Evolutionary conservation across 2,888 invertebrate genomes (phyloP).

Genomic region (Physocephala rufipes): DNA sequence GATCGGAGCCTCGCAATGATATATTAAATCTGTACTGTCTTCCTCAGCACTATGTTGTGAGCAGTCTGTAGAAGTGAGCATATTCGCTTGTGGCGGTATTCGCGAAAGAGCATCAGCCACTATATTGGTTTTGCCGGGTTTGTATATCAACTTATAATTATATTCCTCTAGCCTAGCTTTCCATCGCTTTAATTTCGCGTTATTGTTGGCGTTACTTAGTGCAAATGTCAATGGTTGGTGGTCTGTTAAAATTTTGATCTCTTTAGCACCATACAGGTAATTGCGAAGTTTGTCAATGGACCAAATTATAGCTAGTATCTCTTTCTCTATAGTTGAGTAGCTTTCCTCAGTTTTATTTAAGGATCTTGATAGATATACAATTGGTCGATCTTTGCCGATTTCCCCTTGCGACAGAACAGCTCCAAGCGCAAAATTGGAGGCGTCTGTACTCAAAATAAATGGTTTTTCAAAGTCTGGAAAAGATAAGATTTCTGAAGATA

Average conservation of each 20-base stretch:
- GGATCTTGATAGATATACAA: constrained; percentile 29
- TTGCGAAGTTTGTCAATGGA: constrained; percentile 29
- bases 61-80: background rate
- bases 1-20: constrained; percentile 12
- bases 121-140: background rate
- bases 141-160: background rate
- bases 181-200: too few species aligned
- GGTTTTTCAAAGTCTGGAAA: constrained; percentile 43
- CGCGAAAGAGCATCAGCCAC: constrained; percentile 22
- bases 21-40: constrained; percentile 4
- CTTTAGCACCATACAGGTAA: constrained; percentile 35
- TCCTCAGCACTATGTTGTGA: background rate
- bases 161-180: constrained; percentile 4
- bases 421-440: constrained; percentile 41
- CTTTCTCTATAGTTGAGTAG: constrained; percentile 36
- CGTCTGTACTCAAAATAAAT: constrained; percentile 43
- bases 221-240: constrained; percentile 22
- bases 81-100: constrained; percentile 16
- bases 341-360: constrained; percentile 35
- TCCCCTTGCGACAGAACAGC: constrained; percentile 39
- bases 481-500: constrained; percentile 37
- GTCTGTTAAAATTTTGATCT: constrained; percentile 22
- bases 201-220: too few species aligned
- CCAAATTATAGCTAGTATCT: constrained; percentile 38
- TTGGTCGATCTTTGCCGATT: constrained; percentile 30